Evolutionary conservation across 2,888 invertebrate genomes (phyloP).

Genomic region (Oligia fasciuncula): DNA sequence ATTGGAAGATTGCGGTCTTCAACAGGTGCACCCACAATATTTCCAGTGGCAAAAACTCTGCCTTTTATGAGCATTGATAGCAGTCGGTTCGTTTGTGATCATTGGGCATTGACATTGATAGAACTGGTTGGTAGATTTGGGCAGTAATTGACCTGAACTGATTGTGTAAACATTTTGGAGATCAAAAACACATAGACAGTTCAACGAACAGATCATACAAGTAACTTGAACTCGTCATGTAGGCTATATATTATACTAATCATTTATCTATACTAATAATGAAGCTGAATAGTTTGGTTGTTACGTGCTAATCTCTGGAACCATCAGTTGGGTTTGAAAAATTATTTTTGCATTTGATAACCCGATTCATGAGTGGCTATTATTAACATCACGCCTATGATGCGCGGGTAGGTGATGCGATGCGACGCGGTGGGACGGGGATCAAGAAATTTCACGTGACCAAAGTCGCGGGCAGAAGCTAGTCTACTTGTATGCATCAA

Average conservation of each 20-base stretch:
- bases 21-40: conserved; percentile 80
- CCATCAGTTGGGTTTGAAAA: background rate
- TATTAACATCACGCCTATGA: no score
- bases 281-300: background rate
- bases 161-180: conserved; percentile 13
- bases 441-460: background rate
- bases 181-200: background rate
- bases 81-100: conserved; percentile 73
- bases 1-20: conserved; percentile 78
- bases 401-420: background rate
- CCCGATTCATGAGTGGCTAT: no score
- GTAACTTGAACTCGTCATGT: background rate
- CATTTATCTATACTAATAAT: background rate
- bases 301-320: background rate
- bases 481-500: conserved; percentile 3
- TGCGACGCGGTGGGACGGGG: background rate
- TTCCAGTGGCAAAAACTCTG: conserved; percentile 79
- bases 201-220: background rate
- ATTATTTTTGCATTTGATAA: background rate
- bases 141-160: conserved; percentile 35
- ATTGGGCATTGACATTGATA: conserved; percentile 63
- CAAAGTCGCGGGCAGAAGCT: background rate
- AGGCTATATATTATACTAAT: background rate
- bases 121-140: conserved; percentile 63
- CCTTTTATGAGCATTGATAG: conserved; percentile 80